Evolutionary conservation across 2,113 vertebrate genomes (phyloP).

Genomic region (Channa maculata): DNA sequence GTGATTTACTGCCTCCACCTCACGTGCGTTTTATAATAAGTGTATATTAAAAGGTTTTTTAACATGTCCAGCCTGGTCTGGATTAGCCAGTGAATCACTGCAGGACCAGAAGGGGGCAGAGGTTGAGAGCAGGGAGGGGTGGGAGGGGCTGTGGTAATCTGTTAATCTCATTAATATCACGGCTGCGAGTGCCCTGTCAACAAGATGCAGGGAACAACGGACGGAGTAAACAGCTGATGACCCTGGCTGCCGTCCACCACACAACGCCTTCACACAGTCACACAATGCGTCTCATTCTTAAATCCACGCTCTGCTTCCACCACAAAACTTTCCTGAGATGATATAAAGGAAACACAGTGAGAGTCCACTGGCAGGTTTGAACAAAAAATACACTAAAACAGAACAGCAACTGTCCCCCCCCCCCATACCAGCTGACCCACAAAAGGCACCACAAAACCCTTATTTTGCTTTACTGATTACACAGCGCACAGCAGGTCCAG

Average conservation of each 20-base stretch:
- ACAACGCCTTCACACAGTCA: slow-evolving; percentile 4
- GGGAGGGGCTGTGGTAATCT: slow-evolving; percentile 74
- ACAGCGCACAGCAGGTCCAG: slow-evolving; percentile 46
- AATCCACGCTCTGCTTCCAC: slow-evolving; percentile 26
- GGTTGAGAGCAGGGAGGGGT: slow-evolving; percentile 45
- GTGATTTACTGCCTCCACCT: too few species aligned
- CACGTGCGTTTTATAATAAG: too few species aligned
- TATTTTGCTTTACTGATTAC: slow-evolving; percentile 27
- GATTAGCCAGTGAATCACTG: slow-evolving; percentile 62
- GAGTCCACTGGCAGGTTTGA: slow-evolving; percentile 12
- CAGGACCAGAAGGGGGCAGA: slow-evolving; percentile 57
- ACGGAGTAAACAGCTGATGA: slow-evolving; percentile 76
- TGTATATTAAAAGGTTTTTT: too few species aligned
- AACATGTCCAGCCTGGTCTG: slow-evolving; percentile 25
- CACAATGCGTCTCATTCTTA: neutral
- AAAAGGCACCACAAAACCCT: slow-evolving; percentile 41
- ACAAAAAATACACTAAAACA: neutral
- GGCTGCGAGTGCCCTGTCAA: slow-evolving; percentile 67
- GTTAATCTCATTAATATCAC: slow-evolving; percentile 83
- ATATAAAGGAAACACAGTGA: slow-evolving; percentile 5
- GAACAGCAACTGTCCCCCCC: slow-evolving; percentile 24
- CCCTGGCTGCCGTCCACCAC: slow-evolving; percentile 48
- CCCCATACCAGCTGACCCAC: slow-evolving; percentile 25
- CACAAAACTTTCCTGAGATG: slow-evolving; percentile 29
- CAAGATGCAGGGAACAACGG: slow-evolving; percentile 66